Evolutionary conservation across 2,888 invertebrate genomes (phyloP).

Genomic region (Dicycla oo): DNA sequence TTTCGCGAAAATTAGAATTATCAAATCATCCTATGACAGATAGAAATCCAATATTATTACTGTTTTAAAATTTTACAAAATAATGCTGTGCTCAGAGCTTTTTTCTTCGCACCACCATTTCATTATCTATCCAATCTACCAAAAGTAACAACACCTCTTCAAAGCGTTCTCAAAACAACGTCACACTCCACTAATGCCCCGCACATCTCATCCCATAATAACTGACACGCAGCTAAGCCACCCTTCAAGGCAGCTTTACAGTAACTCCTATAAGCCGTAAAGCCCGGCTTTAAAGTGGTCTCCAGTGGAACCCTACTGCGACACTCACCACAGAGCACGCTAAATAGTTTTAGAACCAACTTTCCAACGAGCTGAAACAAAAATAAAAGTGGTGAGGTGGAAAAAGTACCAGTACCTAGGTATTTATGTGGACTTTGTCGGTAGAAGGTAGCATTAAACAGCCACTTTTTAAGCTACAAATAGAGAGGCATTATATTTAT

Average conservation of each 20-base stretch:
- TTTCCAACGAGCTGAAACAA: constrained; percentile 35
- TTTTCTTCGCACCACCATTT: neutral
- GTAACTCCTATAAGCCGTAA: constrained; percentile 53
- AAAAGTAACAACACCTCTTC: neutral
- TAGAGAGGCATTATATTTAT: neutral
- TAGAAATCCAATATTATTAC: too few relatives aligned
- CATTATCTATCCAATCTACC: neutral
- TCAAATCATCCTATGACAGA: too few relatives aligned
- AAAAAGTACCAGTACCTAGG: constrained; percentile 30
- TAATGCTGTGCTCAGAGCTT: too few relatives aligned
- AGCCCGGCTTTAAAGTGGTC: constrained; percentile 55
- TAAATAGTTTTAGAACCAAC: constrained; percentile 56
- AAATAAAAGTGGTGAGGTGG: constrained; percentile 48
- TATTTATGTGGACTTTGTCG: constrained; percentile 9
- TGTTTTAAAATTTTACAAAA: too few relatives aligned
- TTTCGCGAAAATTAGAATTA: too few relatives aligned
- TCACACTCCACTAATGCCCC: constrained; percentile 16
- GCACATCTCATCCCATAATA: constrained; percentile 42
- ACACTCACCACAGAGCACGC: constrained; percentile 43
- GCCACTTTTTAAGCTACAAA: neutral
- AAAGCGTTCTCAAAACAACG: neutral
- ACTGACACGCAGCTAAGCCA: constrained; percentile 49
- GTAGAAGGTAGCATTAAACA: neutral
- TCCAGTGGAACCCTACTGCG: constrained; percentile 33
- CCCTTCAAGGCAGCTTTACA: constrained; percentile 40